These are phyloP conservation scores for Zosterops borbonicus DNA, from an alignment of 2,113 vertebrate genomes.

Conservation along the genomic window DNA sequence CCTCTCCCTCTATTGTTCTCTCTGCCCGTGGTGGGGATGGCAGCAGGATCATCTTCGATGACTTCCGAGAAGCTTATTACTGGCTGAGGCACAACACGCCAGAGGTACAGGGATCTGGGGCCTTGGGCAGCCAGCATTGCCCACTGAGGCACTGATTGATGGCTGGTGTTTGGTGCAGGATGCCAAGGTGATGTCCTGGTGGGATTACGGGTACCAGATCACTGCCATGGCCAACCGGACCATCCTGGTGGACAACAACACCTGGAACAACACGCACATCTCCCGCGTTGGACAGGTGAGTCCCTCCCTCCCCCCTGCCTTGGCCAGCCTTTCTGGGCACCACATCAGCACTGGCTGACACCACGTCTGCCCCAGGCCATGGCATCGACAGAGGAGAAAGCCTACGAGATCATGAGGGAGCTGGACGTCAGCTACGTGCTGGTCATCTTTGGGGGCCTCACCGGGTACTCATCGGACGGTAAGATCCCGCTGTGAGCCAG, in stretches of 20 bases:
- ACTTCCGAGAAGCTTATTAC: conserved; percentile 98
- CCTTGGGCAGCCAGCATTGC: fast-evolving
- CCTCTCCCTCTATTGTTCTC: conserved; percentile 95
- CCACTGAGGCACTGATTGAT: fast-evolving
- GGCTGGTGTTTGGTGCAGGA: conserved; percentile 72
- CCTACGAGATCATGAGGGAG: conserved; percentile 98
- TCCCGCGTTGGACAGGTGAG: conserved; percentile 95
- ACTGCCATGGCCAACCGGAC: conserved; percentile 98
- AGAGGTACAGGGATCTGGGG: conserved; percentile 68
- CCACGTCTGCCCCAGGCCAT: conserved; percentile 80
- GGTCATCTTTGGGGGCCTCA: conserved; percentile 97
- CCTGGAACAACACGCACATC: conserved; percentile 99
- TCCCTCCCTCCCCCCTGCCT: not conserved
- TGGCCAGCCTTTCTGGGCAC: not conserved
- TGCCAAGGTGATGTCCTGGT: conserved; percentile 99
- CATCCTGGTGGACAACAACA: conserved; percentile 98
- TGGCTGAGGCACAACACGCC: conserved; percentile 99
- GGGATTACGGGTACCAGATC: conserved; percentile 99
- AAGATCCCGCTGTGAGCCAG: not conserved
- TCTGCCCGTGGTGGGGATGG: conserved; percentile 93
- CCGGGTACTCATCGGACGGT: conserved; percentile 97
- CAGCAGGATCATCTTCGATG: conserved; percentile 97
- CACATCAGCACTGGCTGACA: fast-evolving
- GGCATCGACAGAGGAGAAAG: conserved; percentile 95
- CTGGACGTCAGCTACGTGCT: conserved; percentile 96